Percentiles rank a stretch among this genome's conserved stretches.
Evolutionary conservation across 2,888 invertebrate species (phyloP).

Genomic region (Drosophila subquinaria): DNA sequence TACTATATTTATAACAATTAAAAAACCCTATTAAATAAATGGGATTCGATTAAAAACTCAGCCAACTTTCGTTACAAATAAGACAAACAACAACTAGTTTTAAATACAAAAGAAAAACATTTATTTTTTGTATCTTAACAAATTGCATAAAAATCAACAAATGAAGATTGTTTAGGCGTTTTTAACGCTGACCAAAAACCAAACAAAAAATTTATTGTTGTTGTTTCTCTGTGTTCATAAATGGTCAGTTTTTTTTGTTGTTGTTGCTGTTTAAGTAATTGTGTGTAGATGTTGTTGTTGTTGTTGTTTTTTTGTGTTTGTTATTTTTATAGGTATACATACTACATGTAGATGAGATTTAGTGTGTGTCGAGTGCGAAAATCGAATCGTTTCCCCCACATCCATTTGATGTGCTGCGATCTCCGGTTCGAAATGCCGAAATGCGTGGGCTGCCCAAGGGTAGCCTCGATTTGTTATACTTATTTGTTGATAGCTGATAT

Average conservation of each 20-base stretch:
- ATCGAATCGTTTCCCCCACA: conserved; percentile 47
- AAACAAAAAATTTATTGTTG: conserved; percentile 17
- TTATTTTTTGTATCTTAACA: conserved; percentile 31
- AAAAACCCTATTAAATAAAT: not conserved
- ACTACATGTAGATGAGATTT: conserved; percentile 22
- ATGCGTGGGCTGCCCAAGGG: conserved; percentile 55
- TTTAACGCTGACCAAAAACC: conserved; percentile 43
- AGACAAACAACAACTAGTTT: conserved; percentile 4
- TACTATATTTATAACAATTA: conserved; percentile 11
- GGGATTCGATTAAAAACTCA: conserved; percentile 4
- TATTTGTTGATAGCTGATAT: conserved; percentile 25
- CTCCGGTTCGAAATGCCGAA: conserved; percentile 13
- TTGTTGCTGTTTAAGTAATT: conserved; percentile 11
- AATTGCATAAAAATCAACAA: conserved; percentile 51
- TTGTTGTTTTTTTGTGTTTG: conserved; percentile 16
- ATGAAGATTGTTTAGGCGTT: conserved; percentile 55
- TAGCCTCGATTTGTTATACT: conserved; percentile 38
- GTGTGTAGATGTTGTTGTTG: conserved; percentile 26
- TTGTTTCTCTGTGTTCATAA: conserved; percentile 54
- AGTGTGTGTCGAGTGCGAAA: conserved; percentile 54
- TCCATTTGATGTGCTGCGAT: conserved; percentile 39
- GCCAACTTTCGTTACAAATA: conserved; percentile 11
- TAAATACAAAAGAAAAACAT: conserved; percentile 7
- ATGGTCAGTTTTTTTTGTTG: conserved; percentile 43
- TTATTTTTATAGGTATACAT: not conserved